A percentile compares a stretch with the other conserved stretches of the same genome.
These are phyloP conservation scores for Ochotona curzoniae DNA, from an alignment of 2,113 vertebrate species.

Conservation along the genomic window DNA sequence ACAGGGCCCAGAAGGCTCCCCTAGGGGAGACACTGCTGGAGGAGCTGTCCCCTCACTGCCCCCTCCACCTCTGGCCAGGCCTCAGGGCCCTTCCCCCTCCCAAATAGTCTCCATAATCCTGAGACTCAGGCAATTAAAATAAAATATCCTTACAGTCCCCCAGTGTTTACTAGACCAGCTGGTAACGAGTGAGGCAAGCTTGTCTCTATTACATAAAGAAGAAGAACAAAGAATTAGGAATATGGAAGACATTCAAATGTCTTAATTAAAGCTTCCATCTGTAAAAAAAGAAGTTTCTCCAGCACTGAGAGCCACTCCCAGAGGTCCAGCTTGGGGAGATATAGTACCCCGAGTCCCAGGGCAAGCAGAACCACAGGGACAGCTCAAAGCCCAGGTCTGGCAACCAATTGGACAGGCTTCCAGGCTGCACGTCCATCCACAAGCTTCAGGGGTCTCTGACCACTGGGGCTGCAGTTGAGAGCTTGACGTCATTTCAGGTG, in stretches of 20 bases:
- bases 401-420: not conserved
- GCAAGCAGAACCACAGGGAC: not conserved
- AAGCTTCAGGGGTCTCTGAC: too few relatives aligned
- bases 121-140: constrained; percentile 77
- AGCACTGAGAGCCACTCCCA: constrained; percentile 1
- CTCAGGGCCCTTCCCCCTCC: constrained; percentile 62
- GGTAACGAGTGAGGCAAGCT: constrained; percentile 72
- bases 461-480: not conserved
- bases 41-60: not conserved
- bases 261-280: constrained; percentile 78
- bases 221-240: constrained; percentile 76
- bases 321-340: constrained; percentile 38
- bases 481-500: not conserved
- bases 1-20: not conserved
- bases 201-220: constrained; percentile 75
- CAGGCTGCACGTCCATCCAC: accelerated
- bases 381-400: not conserved
- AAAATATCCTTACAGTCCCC: constrained; percentile 76
- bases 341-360: not conserved
- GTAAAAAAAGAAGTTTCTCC: constrained; percentile 56
- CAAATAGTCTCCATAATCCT: constrained; percentile 69
- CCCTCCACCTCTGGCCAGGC: not conserved
- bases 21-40: constrained; percentile 10
- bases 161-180: constrained; percentile 78
- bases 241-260: constrained; percentile 75